Evolutionary conservation across 2,888 invertebrate genomes (phyloP).

Genomic region (Catocala sponsa): DNA sequence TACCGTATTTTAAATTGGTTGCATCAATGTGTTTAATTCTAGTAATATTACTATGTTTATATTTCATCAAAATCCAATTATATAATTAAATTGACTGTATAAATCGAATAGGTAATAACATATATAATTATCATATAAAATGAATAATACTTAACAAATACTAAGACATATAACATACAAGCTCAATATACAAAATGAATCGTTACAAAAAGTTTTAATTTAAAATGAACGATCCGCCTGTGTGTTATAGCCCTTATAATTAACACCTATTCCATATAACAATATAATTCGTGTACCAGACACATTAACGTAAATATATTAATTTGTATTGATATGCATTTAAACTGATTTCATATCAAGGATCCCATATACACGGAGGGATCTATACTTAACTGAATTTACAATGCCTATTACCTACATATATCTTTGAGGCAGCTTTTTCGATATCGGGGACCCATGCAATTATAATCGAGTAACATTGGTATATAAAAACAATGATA

Average conservation of each 20-base stretch:
- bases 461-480: too few relatives aligned
- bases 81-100: not conserved
- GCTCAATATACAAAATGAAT: conserved; percentile 21
- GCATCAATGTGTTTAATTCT: conserved; percentile 6
- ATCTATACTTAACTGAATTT: not conserved
- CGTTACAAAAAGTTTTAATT: not conserved
- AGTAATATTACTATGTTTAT: conserved; percentile 9
- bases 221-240: conserved; percentile 13
- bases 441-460: conserved; percentile 2
- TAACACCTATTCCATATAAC: conserved; percentile 44
- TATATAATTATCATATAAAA: conserved; percentile 14
- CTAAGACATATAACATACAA: conserved; percentile 28
- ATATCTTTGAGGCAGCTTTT: conserved; percentile 5
- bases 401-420: not conserved
- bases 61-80: not conserved
- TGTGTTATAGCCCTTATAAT: conserved; percentile 38
- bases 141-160: conserved; percentile 19
- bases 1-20: conserved; percentile 10
- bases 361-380: not conserved
- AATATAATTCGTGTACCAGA: conserved; percentile 65
- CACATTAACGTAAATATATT: conserved; percentile 52
- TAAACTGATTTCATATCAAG: conserved; percentile 26
- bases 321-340: conserved; percentile 59
- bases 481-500: too few relatives aligned
- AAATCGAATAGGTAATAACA: conserved; percentile 10